These are phyloP conservation scores for Ethmia dodecea DNA, from an alignment of 2,888 invertebrate species.

Conservation along the genomic window DNA sequence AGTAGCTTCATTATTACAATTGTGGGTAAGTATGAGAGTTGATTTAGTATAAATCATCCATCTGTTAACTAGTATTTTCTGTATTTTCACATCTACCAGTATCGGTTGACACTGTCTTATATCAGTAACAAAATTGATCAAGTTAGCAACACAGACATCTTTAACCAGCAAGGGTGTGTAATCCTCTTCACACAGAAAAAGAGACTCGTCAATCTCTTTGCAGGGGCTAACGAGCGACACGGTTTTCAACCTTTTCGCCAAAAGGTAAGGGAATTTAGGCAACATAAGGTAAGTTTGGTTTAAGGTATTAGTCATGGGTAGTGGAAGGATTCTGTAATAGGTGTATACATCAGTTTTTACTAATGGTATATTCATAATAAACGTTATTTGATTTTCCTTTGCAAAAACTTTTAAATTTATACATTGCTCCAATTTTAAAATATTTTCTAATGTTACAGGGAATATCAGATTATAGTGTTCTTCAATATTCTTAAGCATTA, in stretches of 20 bases:
- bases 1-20: neutral
- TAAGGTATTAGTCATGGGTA: neutral
- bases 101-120: neutral
- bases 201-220: neutral
- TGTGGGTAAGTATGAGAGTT: too few species aligned
- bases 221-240: neutral
- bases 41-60: neutral
- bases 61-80: neutral
- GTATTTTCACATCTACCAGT: neutral
- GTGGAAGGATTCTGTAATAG: neutral
- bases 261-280: constrained; percentile 3
- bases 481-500: neutral
- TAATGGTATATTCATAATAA: constrained; percentile 2
- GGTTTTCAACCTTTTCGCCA: constrained; percentile 2
- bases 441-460: neutral
- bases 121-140: neutral
- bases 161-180: neutral
- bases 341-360: neutral
- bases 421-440: neutral
- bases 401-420: constrained; percentile 2
- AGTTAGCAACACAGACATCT: neutral
- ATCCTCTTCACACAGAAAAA: constrained; percentile 1
- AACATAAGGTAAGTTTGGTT: neutral
- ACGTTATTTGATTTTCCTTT: neutral
- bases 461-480: neutral